Conservation (phyloP, 1,140 invertebrate species). For the Drosophila lacteicornis region DNA sequence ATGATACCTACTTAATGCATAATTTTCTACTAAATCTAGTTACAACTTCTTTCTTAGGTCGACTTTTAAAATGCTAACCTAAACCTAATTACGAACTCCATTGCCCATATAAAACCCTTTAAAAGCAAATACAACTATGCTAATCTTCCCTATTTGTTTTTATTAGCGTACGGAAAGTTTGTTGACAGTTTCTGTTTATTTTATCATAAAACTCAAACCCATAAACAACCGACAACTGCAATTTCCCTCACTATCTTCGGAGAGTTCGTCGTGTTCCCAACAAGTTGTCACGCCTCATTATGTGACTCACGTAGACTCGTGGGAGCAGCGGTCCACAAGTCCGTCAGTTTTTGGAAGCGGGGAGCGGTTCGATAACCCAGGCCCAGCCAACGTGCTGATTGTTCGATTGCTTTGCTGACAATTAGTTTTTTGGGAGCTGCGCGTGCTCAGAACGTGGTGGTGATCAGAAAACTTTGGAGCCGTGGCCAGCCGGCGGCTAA, state of each 20-base stretch:
- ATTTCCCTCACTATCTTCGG: not conserved
- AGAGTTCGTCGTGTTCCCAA: not conserved
- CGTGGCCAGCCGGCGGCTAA: constrained; percentile 41
- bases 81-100: no score
- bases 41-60: not conserved
- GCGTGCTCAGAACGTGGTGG: constrained; percentile 41
- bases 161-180: no score
- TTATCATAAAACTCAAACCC: not conserved
- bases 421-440: constrained; percentile 11
- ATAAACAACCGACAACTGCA: not conserved
- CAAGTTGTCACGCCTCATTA: constrained; percentile 33
- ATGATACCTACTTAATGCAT: no score
- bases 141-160: not conserved
- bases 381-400: constrained; percentile 12
- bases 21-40: no score
- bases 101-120: not conserved
- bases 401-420: constrained; percentile 15
- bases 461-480: constrained; percentile 13
- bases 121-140: not conserved
- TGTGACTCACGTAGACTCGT: constrained; percentile 44
- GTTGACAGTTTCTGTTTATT: not conserved
- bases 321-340: constrained; percentile 20
- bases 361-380: constrained; percentile 7
- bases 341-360: not conserved
- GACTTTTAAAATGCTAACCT: not conserved